A percentile compares a stretch with the other conserved stretches of the same genome.
Conservation (phyloP, 2,888 invertebrate genomes). For the Brachypalpus laphriformis region DNA sequence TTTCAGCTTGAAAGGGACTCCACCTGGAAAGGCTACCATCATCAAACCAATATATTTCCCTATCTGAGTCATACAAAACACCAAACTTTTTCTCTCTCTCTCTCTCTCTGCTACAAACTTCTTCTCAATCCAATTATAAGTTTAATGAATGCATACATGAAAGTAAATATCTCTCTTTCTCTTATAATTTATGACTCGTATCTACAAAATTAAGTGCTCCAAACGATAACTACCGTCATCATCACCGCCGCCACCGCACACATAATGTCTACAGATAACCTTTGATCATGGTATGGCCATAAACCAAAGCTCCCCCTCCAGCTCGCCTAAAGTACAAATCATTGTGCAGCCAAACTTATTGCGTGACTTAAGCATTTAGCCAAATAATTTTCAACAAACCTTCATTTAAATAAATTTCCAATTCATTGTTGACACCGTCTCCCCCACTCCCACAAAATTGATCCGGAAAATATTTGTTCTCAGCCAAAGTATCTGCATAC, state of each 20-base stretch:
- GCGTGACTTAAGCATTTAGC: constrained; percentile 48
- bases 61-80: no score
- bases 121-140: background rate
- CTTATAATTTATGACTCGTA: constrained; percentile 48
- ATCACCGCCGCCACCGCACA: background rate
- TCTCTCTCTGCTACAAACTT: background rate
- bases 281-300: constrained; percentile 46
- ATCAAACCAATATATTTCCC: no score
- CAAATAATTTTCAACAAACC: constrained; percentile 44
- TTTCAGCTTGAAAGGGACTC: no score
- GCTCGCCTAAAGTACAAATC: constrained; percentile 16
- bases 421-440: constrained; percentile 42
- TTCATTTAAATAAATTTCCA: constrained; percentile 69
- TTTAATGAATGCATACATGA: background rate
- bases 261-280: constrained; percentile 60
- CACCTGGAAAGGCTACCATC: no score
- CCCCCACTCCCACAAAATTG: constrained; percentile 43
- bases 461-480: constrained; percentile 58
- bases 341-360: constrained; percentile 29
- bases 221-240: constrained; percentile 26
- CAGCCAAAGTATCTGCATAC: constrained; percentile 8
- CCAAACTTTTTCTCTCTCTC: no score
- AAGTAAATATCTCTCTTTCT: constrained; percentile 9
- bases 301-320: constrained; percentile 31
- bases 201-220: constrained; percentile 43